These are phyloP conservation scores for Orcinus orca DNA, from an alignment of 2,113 vertebrate species.

Conservation along the genomic window DNA sequence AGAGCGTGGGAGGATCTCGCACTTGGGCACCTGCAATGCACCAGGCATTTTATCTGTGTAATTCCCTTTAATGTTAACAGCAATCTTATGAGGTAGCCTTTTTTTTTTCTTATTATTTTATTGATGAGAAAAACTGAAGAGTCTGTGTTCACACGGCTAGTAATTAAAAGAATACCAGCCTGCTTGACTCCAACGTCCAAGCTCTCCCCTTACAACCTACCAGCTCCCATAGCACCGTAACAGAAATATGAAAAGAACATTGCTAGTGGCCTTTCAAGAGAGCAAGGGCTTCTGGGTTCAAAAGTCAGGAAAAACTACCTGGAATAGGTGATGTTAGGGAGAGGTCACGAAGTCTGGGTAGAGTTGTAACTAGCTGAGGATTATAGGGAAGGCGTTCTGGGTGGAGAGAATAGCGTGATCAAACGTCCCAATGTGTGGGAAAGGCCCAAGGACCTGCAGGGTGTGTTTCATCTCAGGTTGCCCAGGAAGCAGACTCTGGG, in stretches of 20 bases:
- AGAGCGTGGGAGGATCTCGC: not conserved
- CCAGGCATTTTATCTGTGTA: not conserved
- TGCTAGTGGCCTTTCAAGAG: not conserved
- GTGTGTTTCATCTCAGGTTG: not conserved
- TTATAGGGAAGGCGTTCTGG: not conserved
- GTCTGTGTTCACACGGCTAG: not conserved
- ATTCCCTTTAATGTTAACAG: not conserved
- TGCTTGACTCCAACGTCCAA: not conserved
- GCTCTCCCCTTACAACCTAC: not conserved
- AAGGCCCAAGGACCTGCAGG: not conserved
- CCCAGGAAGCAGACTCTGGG: not conserved
- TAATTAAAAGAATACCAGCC: not conserved
- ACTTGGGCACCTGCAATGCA: not conserved
- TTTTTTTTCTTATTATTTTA: not conserved
- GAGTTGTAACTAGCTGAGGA: not conserved
- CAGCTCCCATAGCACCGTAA: not conserved
- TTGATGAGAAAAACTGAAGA: not conserved
- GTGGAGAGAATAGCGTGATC: not conserved
- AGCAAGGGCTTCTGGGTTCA: not conserved
- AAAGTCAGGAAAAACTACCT: not conserved
- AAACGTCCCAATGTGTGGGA: not conserved
- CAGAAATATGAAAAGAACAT: not conserved
- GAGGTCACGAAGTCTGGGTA: not conserved
- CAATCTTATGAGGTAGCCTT: not conserved
- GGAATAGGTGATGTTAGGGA: not conserved